Evolutionary conservation across 2,113 vertebrate species (phyloP).

Genomic region (Siphamia tubifer): DNA sequence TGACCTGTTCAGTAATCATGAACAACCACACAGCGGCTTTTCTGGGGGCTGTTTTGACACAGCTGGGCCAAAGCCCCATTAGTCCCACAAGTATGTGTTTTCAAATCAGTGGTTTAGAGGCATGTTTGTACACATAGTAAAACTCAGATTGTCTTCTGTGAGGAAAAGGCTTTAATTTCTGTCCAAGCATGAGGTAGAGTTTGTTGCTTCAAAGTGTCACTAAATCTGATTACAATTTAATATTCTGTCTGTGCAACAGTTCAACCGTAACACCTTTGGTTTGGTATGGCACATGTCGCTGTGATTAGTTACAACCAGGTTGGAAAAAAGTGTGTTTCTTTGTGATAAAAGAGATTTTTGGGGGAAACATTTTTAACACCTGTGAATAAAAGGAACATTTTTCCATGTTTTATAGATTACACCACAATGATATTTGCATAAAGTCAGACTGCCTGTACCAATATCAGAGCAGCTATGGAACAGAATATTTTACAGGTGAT

Average conservation of each 20-base stretch:
- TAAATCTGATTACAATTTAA: slow-evolving; percentile 53
- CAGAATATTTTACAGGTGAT: no score
- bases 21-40: slow-evolving; percentile 61
- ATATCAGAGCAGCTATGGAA: no score
- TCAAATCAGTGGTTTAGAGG: slow-evolving; percentile 61
- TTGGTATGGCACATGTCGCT: no score
- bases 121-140: slow-evolving; percentile 48
- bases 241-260: slow-evolving; percentile 44
- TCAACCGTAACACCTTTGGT: background rate
- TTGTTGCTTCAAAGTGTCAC: slow-evolving; percentile 59
- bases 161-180: slow-evolving; percentile 42
- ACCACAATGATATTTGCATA: background rate
- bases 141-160: slow-evolving; percentile 34
- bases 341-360: slow-evolving; percentile 7
- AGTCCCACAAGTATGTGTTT: slow-evolving; percentile 70
- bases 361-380: no score
- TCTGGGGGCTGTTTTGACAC: slow-evolving; percentile 72
- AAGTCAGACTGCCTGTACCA: no score
- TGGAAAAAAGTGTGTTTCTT: background rate
- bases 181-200: slow-evolving; percentile 19
- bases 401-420: background rate
- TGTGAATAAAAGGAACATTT: background rate
- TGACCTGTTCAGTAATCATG: slow-evolving; percentile 73
- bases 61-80: slow-evolving; percentile 66
- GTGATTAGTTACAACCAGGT: no score